A percentile compares a stretch with the other conserved stretches of the same genome.
phyloP scores from a whole-genome alignment of 2,113 vertebrate genomes.

The Erythrolamprus reginae region DNA sequence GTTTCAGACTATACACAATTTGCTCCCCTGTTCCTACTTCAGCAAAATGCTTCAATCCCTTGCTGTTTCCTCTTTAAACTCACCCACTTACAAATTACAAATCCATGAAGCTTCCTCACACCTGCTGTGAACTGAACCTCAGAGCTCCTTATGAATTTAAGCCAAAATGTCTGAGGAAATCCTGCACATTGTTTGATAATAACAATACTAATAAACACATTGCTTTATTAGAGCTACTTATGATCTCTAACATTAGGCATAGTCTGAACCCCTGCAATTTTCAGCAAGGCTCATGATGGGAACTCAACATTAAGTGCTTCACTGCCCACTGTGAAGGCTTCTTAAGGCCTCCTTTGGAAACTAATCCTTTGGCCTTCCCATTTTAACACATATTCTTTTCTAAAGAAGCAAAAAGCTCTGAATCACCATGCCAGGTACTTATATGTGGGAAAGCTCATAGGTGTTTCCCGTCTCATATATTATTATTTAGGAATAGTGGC shows the following conservation, averaged over 20 bases:
- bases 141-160: conserved; percentile 22
- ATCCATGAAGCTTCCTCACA: conserved; percentile 1
- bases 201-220: conserved; percentile 24
- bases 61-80: conserved; percentile 18
- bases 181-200: conserved; percentile 16
- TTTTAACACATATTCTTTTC: background rate
- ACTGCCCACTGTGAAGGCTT: background rate
- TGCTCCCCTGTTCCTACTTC: background rate
- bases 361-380: background rate
- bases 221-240: conserved; percentile 2
- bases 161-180: conserved; percentile 30
- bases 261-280: conserved; percentile 23
- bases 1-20: rapidly evolving
- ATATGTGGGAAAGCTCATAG: background rate
- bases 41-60: conserved; percentile 21
- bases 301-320: conserved; percentile 22
- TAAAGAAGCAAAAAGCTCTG: background rate
- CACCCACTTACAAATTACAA: conserved; percentile 40
- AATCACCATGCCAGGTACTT: background rate
- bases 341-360: conserved; percentile 3
- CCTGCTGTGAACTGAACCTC: conserved; percentile 41
- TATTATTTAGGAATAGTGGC: background rate
- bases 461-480: background rate
- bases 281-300: background rate
- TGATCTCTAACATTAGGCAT: conserved; percentile 28